Conservation (phyloP, 2,113 vertebrate genomes). For the Fregetta grallaria region DNA sequence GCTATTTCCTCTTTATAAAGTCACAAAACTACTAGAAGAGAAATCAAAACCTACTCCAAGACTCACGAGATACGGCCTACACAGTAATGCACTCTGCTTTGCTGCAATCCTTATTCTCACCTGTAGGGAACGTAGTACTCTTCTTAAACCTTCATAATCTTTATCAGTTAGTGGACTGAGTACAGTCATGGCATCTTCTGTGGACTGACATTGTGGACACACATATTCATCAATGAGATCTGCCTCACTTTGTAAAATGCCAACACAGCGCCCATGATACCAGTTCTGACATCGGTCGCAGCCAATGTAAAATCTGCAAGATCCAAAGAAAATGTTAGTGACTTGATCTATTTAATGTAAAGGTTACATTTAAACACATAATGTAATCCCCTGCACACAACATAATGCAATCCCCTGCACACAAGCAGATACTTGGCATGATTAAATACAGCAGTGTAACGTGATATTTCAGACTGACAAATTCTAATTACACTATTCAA, state of each 20-base stretch:
- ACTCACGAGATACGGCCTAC: fast-evolving
- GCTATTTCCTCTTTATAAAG: neutral
- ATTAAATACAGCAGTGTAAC: neutral
- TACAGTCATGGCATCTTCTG: conserved; percentile 98
- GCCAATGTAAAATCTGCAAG: conserved; percentile 95
- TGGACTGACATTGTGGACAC: conserved; percentile 97
- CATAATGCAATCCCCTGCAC: conserved; percentile 32
- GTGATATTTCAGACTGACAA: neutral
- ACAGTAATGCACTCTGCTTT: neutral
- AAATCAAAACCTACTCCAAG: neutral
- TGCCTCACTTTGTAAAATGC: conserved; percentile 97
- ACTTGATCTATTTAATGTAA: neutral
- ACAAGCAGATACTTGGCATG: neutral
- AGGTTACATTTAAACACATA: neutral
- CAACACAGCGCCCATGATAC: conserved; percentile 98
- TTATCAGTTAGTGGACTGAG: conserved; percentile 96
- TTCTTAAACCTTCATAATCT: conserved; percentile 92
- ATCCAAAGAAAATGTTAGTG: conserved; percentile 53
- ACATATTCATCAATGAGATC: conserved; percentile 97
- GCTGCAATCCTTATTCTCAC: conserved; percentile 55
- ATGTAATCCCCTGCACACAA: conserved; percentile 39
- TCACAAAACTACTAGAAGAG: neutral
- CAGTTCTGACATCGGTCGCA: conserved; percentile 99
- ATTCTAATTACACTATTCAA: neutral
- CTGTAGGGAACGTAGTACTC: conserved; percentile 96